Evolutionary conservation across 1,140 invertebrate species (phyloP).

Genomic region (Neelides sp.): DNA sequence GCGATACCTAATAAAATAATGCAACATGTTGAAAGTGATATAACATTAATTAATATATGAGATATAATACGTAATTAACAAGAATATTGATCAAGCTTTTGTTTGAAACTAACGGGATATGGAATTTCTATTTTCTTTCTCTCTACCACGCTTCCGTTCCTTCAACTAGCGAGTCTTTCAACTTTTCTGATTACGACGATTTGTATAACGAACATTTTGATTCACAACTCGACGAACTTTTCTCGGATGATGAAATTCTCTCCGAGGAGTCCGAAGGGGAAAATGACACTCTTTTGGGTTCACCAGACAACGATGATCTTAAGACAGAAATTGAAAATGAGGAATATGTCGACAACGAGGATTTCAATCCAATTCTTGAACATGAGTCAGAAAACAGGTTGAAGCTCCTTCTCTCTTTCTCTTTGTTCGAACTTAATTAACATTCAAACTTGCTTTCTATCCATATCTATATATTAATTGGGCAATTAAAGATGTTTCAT

Average conservation of each 20-base stretch:
- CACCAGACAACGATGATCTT: constrained; percentile 38
- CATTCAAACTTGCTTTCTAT: too few species aligned
- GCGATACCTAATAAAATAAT: too few species aligned
- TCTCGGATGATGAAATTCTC: constrained; percentile 26
- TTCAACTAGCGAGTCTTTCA: constrained; percentile 34
- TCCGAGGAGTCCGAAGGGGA: constrained; percentile 37
- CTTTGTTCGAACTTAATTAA: too few species aligned
- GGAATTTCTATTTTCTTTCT: too few species aligned
- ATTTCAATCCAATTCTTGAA: constrained; percentile 25
- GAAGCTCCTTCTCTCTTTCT: constrained; percentile 3
- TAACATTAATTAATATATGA: too few species aligned
- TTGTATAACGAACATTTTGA: constrained; percentile 31
- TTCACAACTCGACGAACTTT: constrained; percentile 31
- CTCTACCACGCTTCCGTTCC: constrained; percentile 12
- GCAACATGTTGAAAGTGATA: too few species aligned
- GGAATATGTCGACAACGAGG: constrained; percentile 29
- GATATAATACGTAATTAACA: too few species aligned
- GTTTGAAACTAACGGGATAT: too few species aligned
- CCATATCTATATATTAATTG: too few species aligned
- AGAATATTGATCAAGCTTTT: too few species aligned
- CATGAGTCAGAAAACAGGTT: constrained; percentile 22
- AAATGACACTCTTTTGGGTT: constrained; percentile 35
- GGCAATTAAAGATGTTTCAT: too few species aligned
- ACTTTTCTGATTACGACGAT: constrained; percentile 33
- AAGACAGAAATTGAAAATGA: constrained; percentile 37